Evolutionary conservation across 2,888 invertebrate genomes (phyloP).

Genomic region (Steinernema scapterisci): DNA sequence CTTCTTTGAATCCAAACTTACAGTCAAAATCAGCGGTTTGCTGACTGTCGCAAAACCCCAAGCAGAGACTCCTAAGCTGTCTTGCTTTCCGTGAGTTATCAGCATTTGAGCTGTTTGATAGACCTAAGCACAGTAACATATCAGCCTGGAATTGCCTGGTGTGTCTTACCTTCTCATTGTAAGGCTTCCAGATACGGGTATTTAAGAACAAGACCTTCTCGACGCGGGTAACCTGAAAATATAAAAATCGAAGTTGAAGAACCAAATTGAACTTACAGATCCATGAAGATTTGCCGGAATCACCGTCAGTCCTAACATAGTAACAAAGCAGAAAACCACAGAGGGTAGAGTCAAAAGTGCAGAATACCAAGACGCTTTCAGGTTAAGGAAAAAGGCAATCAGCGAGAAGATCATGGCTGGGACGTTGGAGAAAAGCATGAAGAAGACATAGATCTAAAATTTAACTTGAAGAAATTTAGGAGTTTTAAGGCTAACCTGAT

Average conservation of each 20-base stretch:
- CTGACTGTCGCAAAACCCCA: slow-evolving; percentile 40
- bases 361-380: slow-evolving; percentile 5
- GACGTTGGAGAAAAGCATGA: slow-evolving; percentile 36
- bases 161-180: slow-evolving; percentile 34
- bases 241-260: background rate
- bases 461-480: no score
- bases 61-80: no score
- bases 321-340: slow-evolving; percentile 35
- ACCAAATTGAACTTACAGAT: slow-evolving; percentile 28
- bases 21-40: slow-evolving; percentile 39
- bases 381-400: background rate
- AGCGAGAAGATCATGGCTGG: slow-evolving; percentile 39
- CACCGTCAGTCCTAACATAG: slow-evolving; percentile 35
- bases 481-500: slow-evolving; percentile 41
- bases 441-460: slow-evolving; percentile 33
- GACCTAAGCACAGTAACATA: no score
- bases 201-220: background rate
- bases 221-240: background rate
- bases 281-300: slow-evolving; percentile 34
- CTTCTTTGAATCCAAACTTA: background rate
- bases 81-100: slow-evolving; percentile 35
- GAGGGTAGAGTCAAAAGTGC: slow-evolving; percentile 33
- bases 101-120: slow-evolving; percentile 34
- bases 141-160: no score
- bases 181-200: background rate